These are phyloP conservation scores for Leuctra nigra DNA, from an alignment of 2,888 invertebrate genomes.

Conservation along the genomic window DNA sequence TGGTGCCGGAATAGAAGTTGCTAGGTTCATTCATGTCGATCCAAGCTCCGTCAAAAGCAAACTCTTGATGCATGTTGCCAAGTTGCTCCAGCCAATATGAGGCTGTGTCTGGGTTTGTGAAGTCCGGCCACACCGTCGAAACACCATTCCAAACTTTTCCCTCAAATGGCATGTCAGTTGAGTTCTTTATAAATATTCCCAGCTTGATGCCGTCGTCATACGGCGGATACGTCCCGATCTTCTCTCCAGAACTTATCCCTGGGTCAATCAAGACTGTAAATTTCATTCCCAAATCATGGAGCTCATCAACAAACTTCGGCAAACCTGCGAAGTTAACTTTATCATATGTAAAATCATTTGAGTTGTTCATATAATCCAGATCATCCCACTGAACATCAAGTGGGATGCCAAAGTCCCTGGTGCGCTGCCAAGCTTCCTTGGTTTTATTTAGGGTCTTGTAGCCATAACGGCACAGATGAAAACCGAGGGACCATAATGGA, in stretches of 20 bases:
- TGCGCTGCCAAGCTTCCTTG: slow-evolving; percentile 57
- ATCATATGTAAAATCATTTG: slow-evolving; percentile 74
- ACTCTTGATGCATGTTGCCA: slow-evolving; percentile 49
- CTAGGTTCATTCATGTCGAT: slow-evolving; percentile 90
- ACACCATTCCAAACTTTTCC: slow-evolving; percentile 69
- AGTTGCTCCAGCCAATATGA: slow-evolving; percentile 71
- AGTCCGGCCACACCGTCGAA: slow-evolving; percentile 74
- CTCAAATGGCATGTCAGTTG: slow-evolving; percentile 53
- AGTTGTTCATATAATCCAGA: slow-evolving; percentile 73
- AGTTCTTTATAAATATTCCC: slow-evolving; percentile 67
- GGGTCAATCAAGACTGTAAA: slow-evolving; percentile 70
- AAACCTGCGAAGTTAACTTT: slow-evolving; percentile 53
- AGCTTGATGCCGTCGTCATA: slow-evolving; percentile 66
- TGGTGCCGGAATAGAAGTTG: slow-evolving; percentile 64
- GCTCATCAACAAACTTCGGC: slow-evolving; percentile 57
- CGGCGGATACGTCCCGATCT: slow-evolving; percentile 61
- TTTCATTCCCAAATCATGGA: slow-evolving; percentile 65
- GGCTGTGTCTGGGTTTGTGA: slow-evolving; percentile 63
- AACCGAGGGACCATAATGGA: slow-evolving; percentile 84
- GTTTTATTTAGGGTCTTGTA: slow-evolving; percentile 61
- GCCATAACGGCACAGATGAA: slow-evolving; percentile 72
- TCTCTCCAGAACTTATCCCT: slow-evolving; percentile 64
- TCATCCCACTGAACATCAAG: slow-evolving; percentile 80
- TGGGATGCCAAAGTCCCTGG: slow-evolving; percentile 67
- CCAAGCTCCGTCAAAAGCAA: slow-evolving; percentile 78